Conservation (phyloP, 2,113 vertebrate genomes). For the Macaca mulatta region DNA sequence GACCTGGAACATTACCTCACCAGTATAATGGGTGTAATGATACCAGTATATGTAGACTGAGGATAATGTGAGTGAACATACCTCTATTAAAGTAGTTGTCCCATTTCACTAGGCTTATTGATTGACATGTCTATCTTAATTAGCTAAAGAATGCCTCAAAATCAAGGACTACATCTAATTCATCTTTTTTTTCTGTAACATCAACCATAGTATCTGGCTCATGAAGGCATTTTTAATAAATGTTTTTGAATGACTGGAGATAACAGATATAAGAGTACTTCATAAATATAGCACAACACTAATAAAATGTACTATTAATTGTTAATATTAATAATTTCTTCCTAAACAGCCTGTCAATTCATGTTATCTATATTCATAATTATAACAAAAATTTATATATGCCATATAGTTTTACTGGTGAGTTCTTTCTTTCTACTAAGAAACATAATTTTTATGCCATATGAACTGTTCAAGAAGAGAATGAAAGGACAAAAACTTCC, state of each 20-base stretch:
- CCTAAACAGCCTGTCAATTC: not conserved
- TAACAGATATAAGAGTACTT: constrained; percentile 19
- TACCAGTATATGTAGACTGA: not conserved
- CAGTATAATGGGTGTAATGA: not conserved
- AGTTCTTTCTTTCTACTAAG: constrained; percentile 15
- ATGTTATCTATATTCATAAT: constrained; percentile 45
- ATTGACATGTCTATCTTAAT: constrained; percentile 30
- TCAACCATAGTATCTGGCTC: not conserved
- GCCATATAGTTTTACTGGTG: constrained; percentile 21
- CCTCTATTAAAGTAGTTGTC: not conserved
- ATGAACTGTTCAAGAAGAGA: constrained; percentile 3
- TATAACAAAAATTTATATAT: constrained; percentile 45
- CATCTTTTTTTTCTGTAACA: not conserved
- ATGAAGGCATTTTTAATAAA: not conserved
- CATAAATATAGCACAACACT: not conserved
- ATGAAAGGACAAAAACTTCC: not conserved
- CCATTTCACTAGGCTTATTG: constrained; percentile 25
- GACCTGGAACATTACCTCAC: not conserved
- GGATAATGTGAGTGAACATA: not conserved
- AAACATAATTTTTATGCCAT: constrained; percentile 21
- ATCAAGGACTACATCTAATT: constrained; percentile 29
- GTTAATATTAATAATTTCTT: constrained; percentile 34
- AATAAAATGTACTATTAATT: constrained; percentile 1
- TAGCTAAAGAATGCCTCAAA: constrained; percentile 20
- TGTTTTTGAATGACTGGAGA: constrained; percentile 15